Conservation (phyloP, 2,888 invertebrate genomes). For the Acrocera orbiculus region DNA sequence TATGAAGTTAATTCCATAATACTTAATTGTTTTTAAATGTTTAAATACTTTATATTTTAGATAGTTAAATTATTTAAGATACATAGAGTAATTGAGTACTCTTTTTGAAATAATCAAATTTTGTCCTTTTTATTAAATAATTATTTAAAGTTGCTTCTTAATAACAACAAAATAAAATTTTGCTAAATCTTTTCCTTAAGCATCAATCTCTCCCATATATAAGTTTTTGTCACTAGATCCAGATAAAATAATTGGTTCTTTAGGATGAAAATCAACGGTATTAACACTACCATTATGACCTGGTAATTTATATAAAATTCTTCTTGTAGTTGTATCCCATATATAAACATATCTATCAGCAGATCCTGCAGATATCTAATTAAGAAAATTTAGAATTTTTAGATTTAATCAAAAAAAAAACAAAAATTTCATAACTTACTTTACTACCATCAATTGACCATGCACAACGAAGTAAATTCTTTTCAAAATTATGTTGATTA, state of each 20-base stretch:
- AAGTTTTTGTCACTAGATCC: constrained; percentile 91
- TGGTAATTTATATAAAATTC: constrained; percentile 89
- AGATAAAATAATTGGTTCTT: constrained; percentile 84
- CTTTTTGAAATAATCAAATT: too few relatives aligned
- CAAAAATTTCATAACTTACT: constrained; percentile 30
- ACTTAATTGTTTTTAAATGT: too few relatives aligned
- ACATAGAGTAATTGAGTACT: too few relatives aligned
- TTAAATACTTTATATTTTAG: too few relatives aligned
- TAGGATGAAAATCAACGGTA: constrained; percentile 86
- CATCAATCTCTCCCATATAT: constrained; percentile 87
- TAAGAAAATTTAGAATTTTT: constrained; percentile 16
- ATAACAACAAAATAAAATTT: too few relatives aligned
- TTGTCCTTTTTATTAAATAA: too few relatives aligned
- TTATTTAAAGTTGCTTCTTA: too few relatives aligned
- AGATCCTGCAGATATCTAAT: constrained; percentile 58
- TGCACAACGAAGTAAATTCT: constrained; percentile 79
- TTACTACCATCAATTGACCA: constrained; percentile 91
- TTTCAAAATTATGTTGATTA: constrained; percentile 95
- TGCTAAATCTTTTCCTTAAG: too few relatives aligned
- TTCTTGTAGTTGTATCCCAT: constrained; percentile 81
- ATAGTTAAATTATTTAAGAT: too few relatives aligned
- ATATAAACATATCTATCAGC: constrained; percentile 90
- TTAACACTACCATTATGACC: constrained; percentile 97
- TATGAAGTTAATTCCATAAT: too few relatives aligned
- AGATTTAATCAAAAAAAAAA: neutral